Evolutionary conservation across 2,113 vertebrate species (phyloP).

Genomic region (Protobothrops flavoviridis): DNA sequence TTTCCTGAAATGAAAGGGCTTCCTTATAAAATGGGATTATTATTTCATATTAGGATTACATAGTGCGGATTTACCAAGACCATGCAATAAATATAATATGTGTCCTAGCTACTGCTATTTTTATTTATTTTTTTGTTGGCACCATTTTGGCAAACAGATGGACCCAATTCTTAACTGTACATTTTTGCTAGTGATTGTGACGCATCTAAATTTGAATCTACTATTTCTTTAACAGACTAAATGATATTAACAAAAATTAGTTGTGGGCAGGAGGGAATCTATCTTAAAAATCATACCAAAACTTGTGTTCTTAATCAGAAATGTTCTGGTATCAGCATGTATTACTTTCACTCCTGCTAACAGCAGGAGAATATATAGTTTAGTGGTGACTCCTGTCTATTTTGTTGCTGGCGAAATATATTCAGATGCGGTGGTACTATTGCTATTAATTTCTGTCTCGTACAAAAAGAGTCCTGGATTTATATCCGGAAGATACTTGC

Average conservation of each 20-base stretch:
- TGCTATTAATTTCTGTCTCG: constrained; percentile 63
- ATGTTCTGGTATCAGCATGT: background rate
- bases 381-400: constrained; percentile 50
- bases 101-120: constrained; percentile 23
- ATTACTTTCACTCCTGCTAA: background rate
- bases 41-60: rapidly evolving
- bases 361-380: background rate
- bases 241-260: constrained; percentile 42
- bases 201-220: constrained; percentile 53
- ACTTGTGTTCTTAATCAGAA: background rate
- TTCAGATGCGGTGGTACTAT: constrained; percentile 53
- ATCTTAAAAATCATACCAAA: background rate
- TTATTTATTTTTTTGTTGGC: background rate
- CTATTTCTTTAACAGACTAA: constrained; percentile 16
- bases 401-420: constrained; percentile 49
- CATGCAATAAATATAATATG: rapidly evolving
- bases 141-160: constrained; percentile 33
- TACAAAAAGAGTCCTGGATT: constrained; percentile 49
- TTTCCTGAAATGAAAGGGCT: background rate
- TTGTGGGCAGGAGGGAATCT: background rate
- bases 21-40: background rate
- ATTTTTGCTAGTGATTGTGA: constrained; percentile 60
- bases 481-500: constrained; percentile 48
- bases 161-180: constrained; percentile 48
- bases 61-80: background rate